Conservation (phyloP, 2,888 invertebrate species). For the Xestia c-nigrum region DNA sequence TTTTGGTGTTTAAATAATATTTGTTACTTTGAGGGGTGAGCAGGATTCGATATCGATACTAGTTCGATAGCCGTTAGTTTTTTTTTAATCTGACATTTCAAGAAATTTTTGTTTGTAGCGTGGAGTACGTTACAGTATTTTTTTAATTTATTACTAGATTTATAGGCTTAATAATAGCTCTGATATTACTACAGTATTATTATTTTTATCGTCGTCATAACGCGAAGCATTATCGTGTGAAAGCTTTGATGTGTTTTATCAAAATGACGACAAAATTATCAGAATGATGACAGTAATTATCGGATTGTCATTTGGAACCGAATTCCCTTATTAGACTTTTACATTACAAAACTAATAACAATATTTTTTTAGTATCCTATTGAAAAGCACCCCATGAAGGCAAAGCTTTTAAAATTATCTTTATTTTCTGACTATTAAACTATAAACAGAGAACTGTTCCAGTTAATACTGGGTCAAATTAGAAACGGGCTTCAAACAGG, state of each 20-base stretch:
- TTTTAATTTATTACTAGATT: constrained; percentile 6
- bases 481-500: constrained; percentile 80
- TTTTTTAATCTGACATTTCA: constrained; percentile 1
- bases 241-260: constrained; percentile 24
- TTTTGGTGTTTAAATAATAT: constrained; percentile 72
- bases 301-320: neutral
- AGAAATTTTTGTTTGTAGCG: neutral
- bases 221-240: constrained; percentile 16
- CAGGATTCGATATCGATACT: constrained; percentile 16
- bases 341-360: constrained; percentile 15
- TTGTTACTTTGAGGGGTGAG: constrained; percentile 33
- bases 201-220: constrained; percentile 1
- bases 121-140: constrained; percentile 4
- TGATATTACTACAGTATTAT: neutral
- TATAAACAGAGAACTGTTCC: constrained; percentile 43
- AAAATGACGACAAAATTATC: constrained; percentile 3
- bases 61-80: constrained; percentile 1
- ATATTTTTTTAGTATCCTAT: constrained; percentile 1
- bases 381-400: constrained; percentile 8
- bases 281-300: neutral
- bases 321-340: neutral
- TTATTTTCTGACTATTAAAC: constrained; percentile 53
- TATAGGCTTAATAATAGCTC: neutral
- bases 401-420: constrained; percentile 53
- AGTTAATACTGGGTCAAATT: constrained; percentile 81